A percentile compares a stretch with the other conserved stretches of the same genome.
phyloP scores from a whole-genome alignment of 1,140 invertebrate species.

The Ephestia elutella region DNA sequence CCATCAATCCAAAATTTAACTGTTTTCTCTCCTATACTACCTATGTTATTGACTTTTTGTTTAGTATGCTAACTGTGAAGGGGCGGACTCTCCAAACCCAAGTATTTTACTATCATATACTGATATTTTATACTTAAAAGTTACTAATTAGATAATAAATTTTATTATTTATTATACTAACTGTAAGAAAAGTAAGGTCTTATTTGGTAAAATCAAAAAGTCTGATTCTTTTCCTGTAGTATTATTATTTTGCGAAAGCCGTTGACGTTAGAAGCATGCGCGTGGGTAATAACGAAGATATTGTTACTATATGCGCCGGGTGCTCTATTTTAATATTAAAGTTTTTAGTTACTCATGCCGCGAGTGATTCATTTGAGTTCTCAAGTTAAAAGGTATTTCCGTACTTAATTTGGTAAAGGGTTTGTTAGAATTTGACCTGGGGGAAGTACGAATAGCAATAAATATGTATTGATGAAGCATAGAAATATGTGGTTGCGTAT shows the following conservation, averaged over 20 bases:
- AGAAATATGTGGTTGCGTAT: neutral
- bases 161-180: too few species aligned
- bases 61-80: too few species aligned
- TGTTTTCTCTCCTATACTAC: too few species aligned
- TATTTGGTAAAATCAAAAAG: too few species aligned
- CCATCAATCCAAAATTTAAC: too few species aligned
- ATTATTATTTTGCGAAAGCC: neutral
- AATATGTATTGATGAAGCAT: neutral
- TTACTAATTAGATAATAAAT: too few species aligned
- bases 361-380: neutral
- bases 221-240: neutral
- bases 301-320: neutral
- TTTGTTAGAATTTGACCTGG: neutral
- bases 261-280: neutral
- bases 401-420: constrained; percentile 16
- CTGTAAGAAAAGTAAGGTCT: too few species aligned
- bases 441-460: neutral
- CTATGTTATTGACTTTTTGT: too few species aligned
- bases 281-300: neutral
- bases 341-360: neutral
- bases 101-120: too few species aligned
- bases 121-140: too few species aligned
- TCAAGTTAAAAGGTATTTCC: constrained; percentile 1
- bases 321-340: neutral
- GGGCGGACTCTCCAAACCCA: too few species aligned